Base-by-base conservation (phyloP, 1,140 invertebrate species). In the Hesperophylax magnus region DNA sequence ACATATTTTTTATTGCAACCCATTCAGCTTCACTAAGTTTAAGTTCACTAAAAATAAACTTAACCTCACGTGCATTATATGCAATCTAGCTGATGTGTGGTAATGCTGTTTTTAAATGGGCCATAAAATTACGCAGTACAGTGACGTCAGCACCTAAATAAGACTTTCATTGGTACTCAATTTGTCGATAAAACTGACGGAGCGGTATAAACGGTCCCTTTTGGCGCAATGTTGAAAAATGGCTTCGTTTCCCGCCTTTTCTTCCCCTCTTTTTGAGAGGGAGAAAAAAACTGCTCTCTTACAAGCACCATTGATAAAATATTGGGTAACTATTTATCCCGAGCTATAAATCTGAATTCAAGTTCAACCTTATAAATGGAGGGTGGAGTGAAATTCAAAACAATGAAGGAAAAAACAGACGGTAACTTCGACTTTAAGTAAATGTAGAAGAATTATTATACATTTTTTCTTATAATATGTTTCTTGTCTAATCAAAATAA, bases 301-400 rank as follows among this genome's bases (percentile, higher is more conserved):
- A 83, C 82, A 83, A 83, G 82, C 82, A 67, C 79, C 82, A 81
- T 81, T 83, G 82, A 83, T 76, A 83, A 83, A 83, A 83, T 83
- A 81, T 83, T 79, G 79, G 76, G 79, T 71, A 78, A 83, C 82
- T 83, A 83, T 81, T 83, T 83, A 83, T 83, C 79, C 77, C 82
- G 79, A 76, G 79, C 82, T 79, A 83, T 83, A 83, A 83, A 83
- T 83, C 79, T 79, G 75, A 83, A 83, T 81, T 83, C 82, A 77
- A 81, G 82, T 83, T 79, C 79, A 69, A 77, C 79, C 61, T 83
- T 83, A 81, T 83, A 81, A 63, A 81, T 69, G 72, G 82, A 61
- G 27, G 65, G 67, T 11, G 52, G 74, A 20, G 74, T 69, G 69
- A 47, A 47, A 7, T 34, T 22, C 18, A 47, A 63, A 54, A 61